These are phyloP conservation scores for Gallinago paraguaiae DNA, from an alignment of 2,113 vertebrate genomes.

Conservation along the genomic window DNA sequence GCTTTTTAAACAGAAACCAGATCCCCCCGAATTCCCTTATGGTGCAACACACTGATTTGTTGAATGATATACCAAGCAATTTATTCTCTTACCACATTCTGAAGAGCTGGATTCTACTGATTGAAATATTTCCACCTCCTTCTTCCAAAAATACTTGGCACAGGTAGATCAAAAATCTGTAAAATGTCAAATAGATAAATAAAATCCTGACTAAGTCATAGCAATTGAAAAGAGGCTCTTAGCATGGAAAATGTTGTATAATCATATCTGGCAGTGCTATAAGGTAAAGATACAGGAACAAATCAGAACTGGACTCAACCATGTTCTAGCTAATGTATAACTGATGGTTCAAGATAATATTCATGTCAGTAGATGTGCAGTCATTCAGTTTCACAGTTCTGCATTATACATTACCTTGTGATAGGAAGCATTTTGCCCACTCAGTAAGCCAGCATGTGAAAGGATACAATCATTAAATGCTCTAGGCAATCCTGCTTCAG, in stretches of 20 bases:
- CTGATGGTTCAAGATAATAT: not conserved
- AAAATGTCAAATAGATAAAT: not conserved
- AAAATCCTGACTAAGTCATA: not conserved
- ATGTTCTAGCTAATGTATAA: not conserved
- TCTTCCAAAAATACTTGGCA: not conserved
- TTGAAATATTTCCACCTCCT: not conserved
- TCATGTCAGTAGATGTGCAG: not conserved
- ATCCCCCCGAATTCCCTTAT: not conserved
- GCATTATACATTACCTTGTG: not conserved
- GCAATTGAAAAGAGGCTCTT: not conserved
- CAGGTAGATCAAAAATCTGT: not conserved
- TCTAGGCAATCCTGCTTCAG: too few relatives aligned
- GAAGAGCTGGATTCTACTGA: not conserved
- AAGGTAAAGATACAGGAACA: not conserved
- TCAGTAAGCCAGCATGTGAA: not conserved
- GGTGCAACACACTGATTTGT: not conserved
- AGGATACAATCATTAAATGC: not conserved
- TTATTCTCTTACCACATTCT: not conserved
- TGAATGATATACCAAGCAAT: not conserved
- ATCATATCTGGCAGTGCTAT: not conserved
- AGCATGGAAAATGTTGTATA: not conserved
- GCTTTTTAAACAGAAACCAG: not conserved
- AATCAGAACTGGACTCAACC: not conserved
- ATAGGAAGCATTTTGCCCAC: not conserved
- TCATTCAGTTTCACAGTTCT: not conserved